Percentiles rank a stretch among this genome's conserved stretches.
These are phyloP conservation scores for Xyrichtys novacula DNA, from an alignment of 2,797 vertebrate species.

Conservation along the genomic window DNA sequence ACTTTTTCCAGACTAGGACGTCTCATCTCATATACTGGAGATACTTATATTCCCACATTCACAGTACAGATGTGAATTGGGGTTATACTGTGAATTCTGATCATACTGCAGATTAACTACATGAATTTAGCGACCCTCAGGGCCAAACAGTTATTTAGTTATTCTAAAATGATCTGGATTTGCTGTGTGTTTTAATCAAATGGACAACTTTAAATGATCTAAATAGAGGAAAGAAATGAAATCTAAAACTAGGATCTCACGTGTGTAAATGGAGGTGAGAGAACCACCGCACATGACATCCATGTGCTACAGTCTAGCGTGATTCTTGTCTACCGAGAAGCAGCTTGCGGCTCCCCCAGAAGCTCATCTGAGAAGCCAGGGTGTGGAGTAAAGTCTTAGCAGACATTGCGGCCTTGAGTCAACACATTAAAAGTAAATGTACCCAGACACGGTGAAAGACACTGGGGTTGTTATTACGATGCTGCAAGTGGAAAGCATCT, in stretches of 20 bases:
- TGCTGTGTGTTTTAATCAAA: too few species aligned
- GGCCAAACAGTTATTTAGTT: neutral
- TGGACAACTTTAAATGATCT: neutral
- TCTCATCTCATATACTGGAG: too few species aligned
- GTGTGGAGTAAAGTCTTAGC: conserved; percentile 73
- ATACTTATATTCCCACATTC: too few species aligned
- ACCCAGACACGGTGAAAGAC: conserved; percentile 68
- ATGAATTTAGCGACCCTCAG: too few species aligned
- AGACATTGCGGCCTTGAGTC: conserved; percentile 80
- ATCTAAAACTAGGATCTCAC: conserved; percentile 6
- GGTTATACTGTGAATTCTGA: too few species aligned
- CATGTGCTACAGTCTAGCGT: conserved; percentile 49
- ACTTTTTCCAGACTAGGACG: too few species aligned
- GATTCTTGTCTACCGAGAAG: conserved; percentile 58
- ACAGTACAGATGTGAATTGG: too few species aligned
- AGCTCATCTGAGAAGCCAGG: conserved; percentile 58
- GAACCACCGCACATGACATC: conserved; percentile 22
- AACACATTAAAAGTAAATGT: conserved; percentile 79
- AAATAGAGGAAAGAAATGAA: conserved; percentile 3
- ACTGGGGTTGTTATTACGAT: conserved; percentile 50
- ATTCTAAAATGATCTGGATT: too few species aligned
- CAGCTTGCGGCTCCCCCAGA: conserved; percentile 42
- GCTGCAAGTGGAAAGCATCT: conserved; percentile 51
- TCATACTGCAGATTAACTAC: too few species aligned
- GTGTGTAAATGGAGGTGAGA: conserved; percentile 5